These are phyloP conservation scores for Gambelia wislizenii DNA, from an alignment of 2,797 vertebrate species.

Conservation along the genomic window DNA sequence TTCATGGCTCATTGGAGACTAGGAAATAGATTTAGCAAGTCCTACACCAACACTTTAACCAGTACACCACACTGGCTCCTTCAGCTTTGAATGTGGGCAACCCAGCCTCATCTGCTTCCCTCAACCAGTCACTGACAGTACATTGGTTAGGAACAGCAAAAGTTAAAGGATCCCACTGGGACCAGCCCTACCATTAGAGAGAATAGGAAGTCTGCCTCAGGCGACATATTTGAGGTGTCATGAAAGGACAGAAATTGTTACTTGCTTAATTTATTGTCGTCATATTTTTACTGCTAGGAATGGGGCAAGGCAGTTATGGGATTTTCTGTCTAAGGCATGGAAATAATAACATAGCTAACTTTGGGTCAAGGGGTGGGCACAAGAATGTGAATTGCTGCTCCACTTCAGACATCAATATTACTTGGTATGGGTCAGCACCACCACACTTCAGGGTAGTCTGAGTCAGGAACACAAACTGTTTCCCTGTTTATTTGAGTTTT, in stretches of 20 bases:
- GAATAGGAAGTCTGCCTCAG: not conserved
- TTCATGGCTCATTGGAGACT: no score
- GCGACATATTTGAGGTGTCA: not conserved
- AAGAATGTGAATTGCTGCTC: not conserved
- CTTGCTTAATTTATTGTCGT: not conserved
- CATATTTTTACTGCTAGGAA: not conserved
- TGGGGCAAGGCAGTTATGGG: not conserved
- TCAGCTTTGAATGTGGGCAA: not conserved
- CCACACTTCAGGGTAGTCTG: not conserved
- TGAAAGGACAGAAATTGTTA: not conserved
- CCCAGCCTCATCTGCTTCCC: not conserved
- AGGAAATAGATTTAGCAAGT: no score
- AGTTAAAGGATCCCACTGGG: not conserved
- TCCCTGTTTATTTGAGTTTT: not conserved
- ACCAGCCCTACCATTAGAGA: not conserved
- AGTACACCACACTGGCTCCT: not conserved
- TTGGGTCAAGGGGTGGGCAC: not conserved
- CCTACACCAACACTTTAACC: no score
- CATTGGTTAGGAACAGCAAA: not conserved
- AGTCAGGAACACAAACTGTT: not conserved
- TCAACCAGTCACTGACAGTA: not conserved
- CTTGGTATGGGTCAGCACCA: not conserved
- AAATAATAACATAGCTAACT: not conserved
- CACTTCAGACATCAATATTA: not conserved
- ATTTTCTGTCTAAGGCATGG: not conserved